phyloP scores from a whole-genome alignment of 2,888 invertebrate genomes.

The Schizotus pectinicornis region DNA sequence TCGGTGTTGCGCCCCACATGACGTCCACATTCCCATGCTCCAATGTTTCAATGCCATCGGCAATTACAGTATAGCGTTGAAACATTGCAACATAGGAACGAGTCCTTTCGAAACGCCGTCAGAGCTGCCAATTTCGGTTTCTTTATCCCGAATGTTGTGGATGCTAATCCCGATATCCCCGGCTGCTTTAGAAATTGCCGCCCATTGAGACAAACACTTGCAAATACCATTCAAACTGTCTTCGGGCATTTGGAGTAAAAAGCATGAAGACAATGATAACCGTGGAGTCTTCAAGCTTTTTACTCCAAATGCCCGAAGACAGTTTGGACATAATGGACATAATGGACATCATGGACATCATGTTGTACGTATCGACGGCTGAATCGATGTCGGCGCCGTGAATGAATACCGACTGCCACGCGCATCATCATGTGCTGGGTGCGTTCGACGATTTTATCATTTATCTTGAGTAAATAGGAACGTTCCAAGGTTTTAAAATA shows the following conservation, averaged over 20 bases:
- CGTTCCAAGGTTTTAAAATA: constrained; percentile 97
- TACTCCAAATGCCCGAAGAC: constrained; percentile 96
- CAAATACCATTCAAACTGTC: constrained; percentile 97
- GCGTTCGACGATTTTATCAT: constrained; percentile 91
- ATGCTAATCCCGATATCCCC: constrained; percentile 97
- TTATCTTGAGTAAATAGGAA: constrained; percentile 91
- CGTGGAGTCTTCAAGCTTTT: constrained; percentile 87
- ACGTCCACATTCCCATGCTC: constrained; percentile 97
- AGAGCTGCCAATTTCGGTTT: constrained; percentile 91
- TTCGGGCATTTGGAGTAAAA: constrained; percentile 90
- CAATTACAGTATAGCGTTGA: constrained; percentile 96
- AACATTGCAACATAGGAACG: constrained; percentile 94
- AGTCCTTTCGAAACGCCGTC: constrained; percentile 95
- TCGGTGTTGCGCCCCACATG: constrained; percentile 93
- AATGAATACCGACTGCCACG: constrained; percentile 93
- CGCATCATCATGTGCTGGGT: constrained; percentile 99
- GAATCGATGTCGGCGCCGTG: constrained; percentile 92
- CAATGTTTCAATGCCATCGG: constrained; percentile 97
- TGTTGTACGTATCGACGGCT: constrained; percentile 95
- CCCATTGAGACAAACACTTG: constrained; percentile 90
- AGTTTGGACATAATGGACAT: too few relatives aligned
- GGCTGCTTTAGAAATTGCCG: constrained; percentile 94
- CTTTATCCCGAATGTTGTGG: constrained; percentile 92
- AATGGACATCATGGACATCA: too few relatives aligned
- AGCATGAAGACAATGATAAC: constrained; percentile 96